Evolutionary conservation across 2,888 invertebrate genomes (phyloP).

Genomic region (Tortrix viridana): DNA sequence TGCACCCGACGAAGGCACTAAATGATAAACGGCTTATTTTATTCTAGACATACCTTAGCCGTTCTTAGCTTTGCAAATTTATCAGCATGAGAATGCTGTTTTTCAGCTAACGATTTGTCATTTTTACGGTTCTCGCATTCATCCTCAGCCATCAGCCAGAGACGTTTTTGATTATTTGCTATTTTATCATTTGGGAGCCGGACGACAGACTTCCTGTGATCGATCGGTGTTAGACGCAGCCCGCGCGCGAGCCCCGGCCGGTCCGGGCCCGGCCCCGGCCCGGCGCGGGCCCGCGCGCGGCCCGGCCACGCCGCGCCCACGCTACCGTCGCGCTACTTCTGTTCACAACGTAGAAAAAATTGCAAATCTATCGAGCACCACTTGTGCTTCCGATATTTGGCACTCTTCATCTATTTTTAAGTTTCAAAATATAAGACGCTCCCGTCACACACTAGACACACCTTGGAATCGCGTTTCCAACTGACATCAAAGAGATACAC

Average conservation of each 20-base stretch:
- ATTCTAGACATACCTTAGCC: constrained; percentile 51
- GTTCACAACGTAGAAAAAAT: constrained; percentile 75
- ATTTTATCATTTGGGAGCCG: constrained; percentile 82
- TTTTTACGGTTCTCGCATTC: constrained; percentile 51
- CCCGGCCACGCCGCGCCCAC: constrained; percentile 39
- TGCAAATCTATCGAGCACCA: constrained; percentile 78
- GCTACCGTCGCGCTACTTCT: constrained; percentile 62
- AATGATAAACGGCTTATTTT: constrained; percentile 79
- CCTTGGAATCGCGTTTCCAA: constrained; percentile 28
- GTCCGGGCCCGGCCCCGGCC: constrained; percentile 47
- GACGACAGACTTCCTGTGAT: constrained; percentile 63
- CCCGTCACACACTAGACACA: constrained; percentile 36
- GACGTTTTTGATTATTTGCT: constrained; percentile 64
- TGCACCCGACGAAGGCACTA: constrained; percentile 79
- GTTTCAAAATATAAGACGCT: constrained; percentile 27
- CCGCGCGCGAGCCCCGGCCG: constrained; percentile 54
- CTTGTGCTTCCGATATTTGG: constrained; percentile 81
- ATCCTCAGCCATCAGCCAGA: constrained; percentile 57
- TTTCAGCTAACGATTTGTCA: constrained; percentile 48
- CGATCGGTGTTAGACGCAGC: constrained; percentile 72
- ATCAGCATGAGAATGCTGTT: constrained; percentile 69
- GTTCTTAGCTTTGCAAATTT: constrained; percentile 67
- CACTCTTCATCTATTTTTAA: constrained; percentile 73
- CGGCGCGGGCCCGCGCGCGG: constrained; percentile 47
- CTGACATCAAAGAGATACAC: constrained; percentile 50